Evolutionary conservation across 2,113 vertebrate genomes (phyloP).

Genomic region (Albula goreensis): DNA sequence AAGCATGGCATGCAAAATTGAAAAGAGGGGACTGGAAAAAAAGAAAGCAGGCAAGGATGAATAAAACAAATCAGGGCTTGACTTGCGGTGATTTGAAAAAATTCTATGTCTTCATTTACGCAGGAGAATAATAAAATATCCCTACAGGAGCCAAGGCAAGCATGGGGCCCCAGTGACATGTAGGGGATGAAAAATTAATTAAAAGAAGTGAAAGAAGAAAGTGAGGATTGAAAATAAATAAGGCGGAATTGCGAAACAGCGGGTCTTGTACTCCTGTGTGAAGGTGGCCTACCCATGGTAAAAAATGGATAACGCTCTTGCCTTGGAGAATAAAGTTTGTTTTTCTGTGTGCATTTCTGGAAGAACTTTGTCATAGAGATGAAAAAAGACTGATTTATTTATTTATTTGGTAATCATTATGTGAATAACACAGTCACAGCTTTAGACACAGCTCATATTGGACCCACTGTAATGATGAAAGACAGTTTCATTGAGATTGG

Average conservation of each 20-base stretch:
- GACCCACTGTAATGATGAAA: conserved; percentile 41
- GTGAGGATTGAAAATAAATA: conserved; percentile 50
- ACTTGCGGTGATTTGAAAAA: conserved; percentile 64
- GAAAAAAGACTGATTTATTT: conserved; percentile 30
- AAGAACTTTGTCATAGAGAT: conserved; percentile 47
- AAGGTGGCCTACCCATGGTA: conserved; percentile 36
- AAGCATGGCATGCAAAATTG: conserved; percentile 66
- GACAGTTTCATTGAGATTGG: conserved; percentile 26
- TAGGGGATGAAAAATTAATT: conserved; percentile 58
- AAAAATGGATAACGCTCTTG: conserved; percentile 44
- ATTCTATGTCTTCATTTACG: conserved; percentile 71
- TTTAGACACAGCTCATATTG: conserved; percentile 29
- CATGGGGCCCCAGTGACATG: conserved; percentile 42
- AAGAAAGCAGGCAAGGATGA: conserved; percentile 56
- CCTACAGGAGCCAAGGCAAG: conserved; percentile 44
- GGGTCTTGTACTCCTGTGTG: conserved; percentile 37
- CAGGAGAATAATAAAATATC: conserved; percentile 60
- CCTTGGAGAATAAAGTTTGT: conserved; percentile 41
- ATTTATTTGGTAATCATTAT: conserved; percentile 31
- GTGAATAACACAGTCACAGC: conserved; percentile 38
- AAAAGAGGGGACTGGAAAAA: conserved; percentile 58
- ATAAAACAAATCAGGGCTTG: conserved; percentile 69
- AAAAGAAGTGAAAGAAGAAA: conserved; percentile 47
- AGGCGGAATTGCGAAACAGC: conserved; percentile 44
- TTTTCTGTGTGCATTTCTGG: conserved; percentile 39